Evolutionary conservation across 2,888 invertebrate species (phyloP), one percentile per base, ranked within the genome.

Genomic region (Diaperis boleti): DNA sequence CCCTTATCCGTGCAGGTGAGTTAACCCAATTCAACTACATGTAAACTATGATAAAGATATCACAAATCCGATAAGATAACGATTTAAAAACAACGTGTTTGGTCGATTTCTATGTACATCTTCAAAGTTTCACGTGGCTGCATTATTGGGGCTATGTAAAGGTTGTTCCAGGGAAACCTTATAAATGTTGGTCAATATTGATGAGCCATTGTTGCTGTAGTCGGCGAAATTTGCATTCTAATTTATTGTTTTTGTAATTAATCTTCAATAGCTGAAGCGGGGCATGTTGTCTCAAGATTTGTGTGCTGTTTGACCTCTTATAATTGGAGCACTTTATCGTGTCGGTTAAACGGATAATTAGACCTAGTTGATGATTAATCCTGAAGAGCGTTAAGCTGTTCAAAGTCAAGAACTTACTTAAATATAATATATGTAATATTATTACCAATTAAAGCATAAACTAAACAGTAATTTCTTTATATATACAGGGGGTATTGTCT

Each of bases 1-100:
- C 11, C 35, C 37, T 52, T 15, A 7, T 52, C n/a, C n/a, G n/a
- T 17, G 39, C 52, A 22, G 52, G 52, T 52, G 26, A 49, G 3
- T 17, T 35, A 35, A 35, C n/a, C n/a, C 6, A n/a, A 26, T 26
- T n/a, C n/a, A n/a, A 26, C 6, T 2, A 26, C 6, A 26, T n/a
- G 6, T 26, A 26, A 26, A 26, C 6, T 8, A 8, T 26, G 26
- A 26, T 5, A 26, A 8, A n/a, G 6, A 8, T 26, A 26, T 26
- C 26, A 26, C 26, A 5, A 2, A 6, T n/a, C 26, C 8, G 37
- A 39, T 52, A 37, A 35, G 39, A 37, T 37, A 22, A 50, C 15
- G 22, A 18, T 10, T 33, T 2, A n/a, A 5, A 20, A 20, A 26
- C 6, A 26, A 26, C 6, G 26, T 26, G 26, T 26, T 26, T 26